A percentile compares a stretch with the other conserved stretches of the same genome.
phyloP scores from a whole-genome alignment of 2,113 vertebrate genomes.

The Promerops cafer region DNA sequence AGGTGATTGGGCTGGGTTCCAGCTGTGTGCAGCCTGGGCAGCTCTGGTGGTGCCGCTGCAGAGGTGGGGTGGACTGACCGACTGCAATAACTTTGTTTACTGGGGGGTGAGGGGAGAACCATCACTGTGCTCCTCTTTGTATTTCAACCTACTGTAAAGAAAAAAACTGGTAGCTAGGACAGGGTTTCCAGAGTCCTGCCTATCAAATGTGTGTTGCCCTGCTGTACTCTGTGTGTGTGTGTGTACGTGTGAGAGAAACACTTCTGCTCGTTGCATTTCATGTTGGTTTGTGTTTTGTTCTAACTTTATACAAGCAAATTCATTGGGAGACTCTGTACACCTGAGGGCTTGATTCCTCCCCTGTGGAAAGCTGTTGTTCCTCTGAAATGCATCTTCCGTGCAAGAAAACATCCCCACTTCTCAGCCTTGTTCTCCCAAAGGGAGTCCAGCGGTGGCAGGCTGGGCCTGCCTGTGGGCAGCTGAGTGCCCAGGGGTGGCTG shows the following conservation, averaged over 20 bases:
- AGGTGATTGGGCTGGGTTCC: background rate
- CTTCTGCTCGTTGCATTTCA: background rate
- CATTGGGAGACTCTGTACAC: background rate
- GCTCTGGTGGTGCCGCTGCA: background rate
- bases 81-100: conserved; percentile 56
- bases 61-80: background rate
- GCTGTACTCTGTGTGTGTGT: background rate
- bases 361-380: background rate
- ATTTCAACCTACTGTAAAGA: conserved; percentile 42
- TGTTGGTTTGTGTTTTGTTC: conserved; percentile 8
- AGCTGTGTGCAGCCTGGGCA: background rate
- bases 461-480: background rate
- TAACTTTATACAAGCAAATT: background rate
- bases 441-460: background rate
- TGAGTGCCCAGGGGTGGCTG: background rate
- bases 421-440: background rate
- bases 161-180: conserved; percentile 7
- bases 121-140: conserved; percentile 45
- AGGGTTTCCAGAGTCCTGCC: conserved; percentile 9
- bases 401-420: background rate
- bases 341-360: background rate
- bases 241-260: background rate
- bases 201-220: conserved; percentile 7
- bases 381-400: background rate
- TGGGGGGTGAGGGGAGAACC: background rate